phyloP scores from a whole-genome alignment of 2,113 vertebrate species.

The Axis porcinus region DNA sequence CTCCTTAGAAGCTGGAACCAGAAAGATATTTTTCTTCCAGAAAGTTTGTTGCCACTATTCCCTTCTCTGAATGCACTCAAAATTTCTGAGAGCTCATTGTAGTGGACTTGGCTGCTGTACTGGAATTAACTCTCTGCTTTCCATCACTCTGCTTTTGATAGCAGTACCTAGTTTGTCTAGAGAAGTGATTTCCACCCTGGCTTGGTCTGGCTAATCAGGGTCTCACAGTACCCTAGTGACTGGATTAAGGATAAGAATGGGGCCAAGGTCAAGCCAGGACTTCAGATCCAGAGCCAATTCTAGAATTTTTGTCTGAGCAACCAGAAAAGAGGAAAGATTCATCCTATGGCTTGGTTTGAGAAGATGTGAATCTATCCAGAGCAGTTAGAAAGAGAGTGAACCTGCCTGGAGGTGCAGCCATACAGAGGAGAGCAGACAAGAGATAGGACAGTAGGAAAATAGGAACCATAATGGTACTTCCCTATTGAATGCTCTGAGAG shows the following conservation, averaged over 20 bases:
- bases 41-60: not conserved
- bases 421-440: not conserved
- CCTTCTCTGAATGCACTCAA: not conserved
- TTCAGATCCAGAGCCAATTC: not conserved
- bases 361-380: not conserved
- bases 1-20: constrained; percentile 11
- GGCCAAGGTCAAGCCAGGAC: not conserved
- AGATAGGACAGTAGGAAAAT: not conserved
- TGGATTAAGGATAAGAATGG: not conserved
- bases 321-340: not conserved
- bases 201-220: not conserved
- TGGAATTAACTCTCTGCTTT: not conserved
- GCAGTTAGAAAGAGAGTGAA: not conserved
- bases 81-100: not conserved
- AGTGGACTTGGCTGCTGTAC: not conserved
- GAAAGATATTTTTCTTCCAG: not conserved
- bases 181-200: not conserved
- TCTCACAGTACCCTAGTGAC: not conserved
- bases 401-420: not conserved
- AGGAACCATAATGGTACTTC: not conserved
- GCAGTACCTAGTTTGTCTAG: not conserved
- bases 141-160: not conserved
- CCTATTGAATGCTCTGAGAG: not conserved
- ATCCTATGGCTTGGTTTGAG: not conserved
- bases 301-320: not conserved